Conservation (phyloP, 2,113 vertebrate genomes). For the Smithornis capensis region DNA sequence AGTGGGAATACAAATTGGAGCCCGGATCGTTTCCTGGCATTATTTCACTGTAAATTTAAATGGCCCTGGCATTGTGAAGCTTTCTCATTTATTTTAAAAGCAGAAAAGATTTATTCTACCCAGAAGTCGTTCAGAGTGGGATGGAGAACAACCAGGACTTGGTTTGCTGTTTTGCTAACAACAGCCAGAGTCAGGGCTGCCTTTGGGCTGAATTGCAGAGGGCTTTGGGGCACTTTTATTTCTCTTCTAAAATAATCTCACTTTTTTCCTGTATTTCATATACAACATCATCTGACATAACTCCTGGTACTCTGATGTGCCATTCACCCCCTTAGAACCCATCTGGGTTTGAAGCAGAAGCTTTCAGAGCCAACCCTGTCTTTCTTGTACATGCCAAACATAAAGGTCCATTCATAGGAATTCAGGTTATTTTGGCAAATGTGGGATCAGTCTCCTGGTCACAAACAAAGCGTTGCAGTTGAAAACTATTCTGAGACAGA, state of each 20-base stretch:
- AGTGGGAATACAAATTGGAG: neutral
- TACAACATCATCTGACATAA: neutral
- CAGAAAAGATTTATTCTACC: neutral
- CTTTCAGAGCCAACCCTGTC: neutral
- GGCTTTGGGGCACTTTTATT: neutral
- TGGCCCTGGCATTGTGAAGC: neutral
- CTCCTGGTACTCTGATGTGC: neutral
- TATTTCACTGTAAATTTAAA: constrained; percentile 11
- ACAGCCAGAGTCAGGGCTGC: neutral
- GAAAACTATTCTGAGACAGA: neutral
- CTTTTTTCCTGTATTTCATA: neutral
- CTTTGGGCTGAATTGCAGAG: neutral
- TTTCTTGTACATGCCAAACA: neutral
- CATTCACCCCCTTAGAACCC: neutral
- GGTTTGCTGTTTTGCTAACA: neutral
- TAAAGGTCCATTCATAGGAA: neutral
- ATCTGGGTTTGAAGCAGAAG: neutral
- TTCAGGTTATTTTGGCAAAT: neutral
- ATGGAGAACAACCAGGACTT: neutral
- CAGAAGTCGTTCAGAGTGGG: neutral
- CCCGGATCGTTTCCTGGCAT: neutral
- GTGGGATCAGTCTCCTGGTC: neutral
- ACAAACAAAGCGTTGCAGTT: neutral
- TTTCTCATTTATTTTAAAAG: constrained; percentile 35
- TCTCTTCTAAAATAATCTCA: neutral